Conservation (phyloP, 2,797 vertebrate species). For the Chromis chromis region DNA sequence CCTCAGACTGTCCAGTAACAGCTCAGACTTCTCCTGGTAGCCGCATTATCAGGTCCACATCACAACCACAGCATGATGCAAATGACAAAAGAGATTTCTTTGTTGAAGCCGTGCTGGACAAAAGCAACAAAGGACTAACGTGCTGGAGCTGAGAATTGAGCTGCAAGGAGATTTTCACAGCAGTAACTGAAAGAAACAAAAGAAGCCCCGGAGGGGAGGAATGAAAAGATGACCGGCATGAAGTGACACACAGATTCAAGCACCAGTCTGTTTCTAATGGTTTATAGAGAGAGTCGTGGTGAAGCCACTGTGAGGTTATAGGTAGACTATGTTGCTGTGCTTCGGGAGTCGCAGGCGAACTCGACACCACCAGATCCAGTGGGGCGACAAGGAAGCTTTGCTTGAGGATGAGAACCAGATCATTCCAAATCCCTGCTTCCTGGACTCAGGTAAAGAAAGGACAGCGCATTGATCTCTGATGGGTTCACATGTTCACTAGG, state of each 20-base stretch:
- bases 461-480: neutral
- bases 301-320: constrained; percentile 15
- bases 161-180: constrained; percentile 19
- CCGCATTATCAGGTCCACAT: constrained; percentile 46
- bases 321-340: constrained; percentile 76
- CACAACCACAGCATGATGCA: constrained; percentile 32
- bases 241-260: neutral
- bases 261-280: constrained; percentile 10
- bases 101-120: constrained; percentile 10
- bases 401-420: constrained; percentile 66
- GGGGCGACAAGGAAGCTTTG: constrained; percentile 73
- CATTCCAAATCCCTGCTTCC: constrained; percentile 66
- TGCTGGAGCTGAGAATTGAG: constrained; percentile 13
- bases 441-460: constrained; percentile 79
- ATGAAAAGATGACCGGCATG: constrained; percentile 12
- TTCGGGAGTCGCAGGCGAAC: constrained; percentile 75
- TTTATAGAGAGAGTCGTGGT: constrained; percentile 28
- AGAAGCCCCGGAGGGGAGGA: constrained; percentile 5
- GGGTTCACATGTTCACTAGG: neutral
- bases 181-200: constrained; percentile 10
- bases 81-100: constrained; percentile 5
- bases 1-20: neutral
- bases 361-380: constrained; percentile 54
- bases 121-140: constrained; percentile 25
- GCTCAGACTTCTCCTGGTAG: constrained; percentile 42